Base-by-base conservation (phyloP, 2,888 invertebrate species). In the Hemistola chrysoprasaria region DNA sequence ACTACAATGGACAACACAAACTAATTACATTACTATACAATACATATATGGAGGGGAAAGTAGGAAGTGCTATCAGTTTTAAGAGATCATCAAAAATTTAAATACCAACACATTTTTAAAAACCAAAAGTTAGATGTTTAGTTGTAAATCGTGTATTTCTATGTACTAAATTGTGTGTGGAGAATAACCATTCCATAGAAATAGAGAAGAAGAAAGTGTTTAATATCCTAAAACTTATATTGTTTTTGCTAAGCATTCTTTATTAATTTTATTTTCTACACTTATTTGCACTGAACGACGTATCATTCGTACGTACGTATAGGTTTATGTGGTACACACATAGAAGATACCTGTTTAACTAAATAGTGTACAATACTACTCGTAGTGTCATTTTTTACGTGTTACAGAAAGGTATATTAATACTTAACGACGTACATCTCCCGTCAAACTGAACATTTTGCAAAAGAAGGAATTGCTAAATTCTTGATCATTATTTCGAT, bases 231-330 rank as follows among this genome's bases (percentile, higher is more conserved):
- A 9, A 23, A 29, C 8, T 11, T 39, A 11, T 9, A 24, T 26
- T 16, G 22, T 7, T 34, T 6, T 6, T 3, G 11, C 10, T 21
- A 16, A 16, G 20, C 20, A 8, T 1, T 22, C 45, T 40, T 30
- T 11, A 47, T 40, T 39, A 40, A 35, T 39, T 31, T 36, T 24
- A 37, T 25, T 33, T 29, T 43, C 41, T 46, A 53, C 46, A 46
- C 29, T 36, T 44, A 34, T 50, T 50, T 48, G 36, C 42, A 47
- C 36, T n/a, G n/a, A n/a, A n/a, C n/a, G n/a, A n/a, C n/a, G n/a
- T n/a, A n/a, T n/a, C n/a, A n/a, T n/a, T n/a, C n/a, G n/a, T n/a
- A n/a, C n/a, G n/a, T n/a, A n/a, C n/a, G n/a, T n/a, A n/a, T n/a
- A n/a, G n/a, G n/a, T n/a, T n/a, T n/a, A n/a, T n/a, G n/a, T n/a